Evolutionary conservation across 2,797 vertebrate genomes (phyloP), one percentile per base, ranked within the genome.

Genomic region (Leucoraja ocellata): DNA sequence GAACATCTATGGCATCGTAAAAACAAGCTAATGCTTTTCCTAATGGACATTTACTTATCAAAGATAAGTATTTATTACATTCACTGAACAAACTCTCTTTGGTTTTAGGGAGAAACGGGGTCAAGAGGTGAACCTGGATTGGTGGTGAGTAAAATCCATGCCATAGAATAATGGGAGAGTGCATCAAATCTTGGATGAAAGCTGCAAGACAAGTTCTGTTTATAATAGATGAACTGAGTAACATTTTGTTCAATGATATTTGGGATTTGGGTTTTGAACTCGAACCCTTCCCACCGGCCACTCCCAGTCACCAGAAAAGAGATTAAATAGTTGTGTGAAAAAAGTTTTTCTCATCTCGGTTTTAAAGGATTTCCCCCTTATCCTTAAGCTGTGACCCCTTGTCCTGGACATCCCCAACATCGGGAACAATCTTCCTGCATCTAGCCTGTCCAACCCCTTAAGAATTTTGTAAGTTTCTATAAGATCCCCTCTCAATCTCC

Each of bases 81-180:
- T 79, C 11, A 61, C 78, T 81, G 74, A 65, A 46, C 71, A 23
- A 54, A 71, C 23, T 18, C 73, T 63, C 95, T 94, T 94, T 94
- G 88, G 94, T 96, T 94, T 10, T 94, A 99, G 99, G 98, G 99
- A 90, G 98, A 99, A 94, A 96, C 97, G 94, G 99, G 99, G 93
- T 97, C 96, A 93, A 95, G 97, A 93, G 99, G 99, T 94, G 98
- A 99, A 90, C 95, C 96, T 88, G 98, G 99, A 94, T 73, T 96
- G 73, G 93, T 95, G 96, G 99, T 98, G 96, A 98, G 98, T 96
- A 95, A 93, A 92, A 54, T 16, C 54, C 5, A 14, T 11, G 46
- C 54, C 68, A 32, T 91, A 21, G 39, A 73, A 21, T 11, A n/a
- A 76, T 74, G 21, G 68, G 36, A 58, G 28, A n/a, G 8, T 65